Conservation (phyloP, 2,888 invertebrate genomes). For the Margaritifera margaritifera region DNA sequence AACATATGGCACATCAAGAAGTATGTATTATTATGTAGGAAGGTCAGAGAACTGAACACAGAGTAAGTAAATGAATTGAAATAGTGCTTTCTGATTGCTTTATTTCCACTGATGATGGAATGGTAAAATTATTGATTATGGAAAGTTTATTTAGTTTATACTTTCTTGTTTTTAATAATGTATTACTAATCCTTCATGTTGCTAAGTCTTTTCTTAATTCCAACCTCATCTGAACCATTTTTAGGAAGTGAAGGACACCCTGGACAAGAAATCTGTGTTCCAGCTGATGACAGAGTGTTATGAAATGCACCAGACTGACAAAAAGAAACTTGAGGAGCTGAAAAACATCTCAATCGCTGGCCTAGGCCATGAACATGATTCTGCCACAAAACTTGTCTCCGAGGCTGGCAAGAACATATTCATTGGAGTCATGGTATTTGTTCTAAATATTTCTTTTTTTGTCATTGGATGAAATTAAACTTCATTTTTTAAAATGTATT, state of each 20-base stretch:
- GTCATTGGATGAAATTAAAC: too few species aligned
- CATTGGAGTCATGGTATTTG: constrained; percentile 52
- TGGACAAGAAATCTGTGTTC: constrained; percentile 71
- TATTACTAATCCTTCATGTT: neutral
- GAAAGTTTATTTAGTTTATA: neutral
- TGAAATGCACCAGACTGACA: constrained; percentile 67
- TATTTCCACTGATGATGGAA: too few species aligned
- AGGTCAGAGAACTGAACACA: too few species aligned
- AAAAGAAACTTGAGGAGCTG: constrained; percentile 61
- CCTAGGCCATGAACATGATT: constrained; percentile 32
- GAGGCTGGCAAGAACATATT: constrained; percentile 50
- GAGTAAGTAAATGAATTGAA: too few species aligned
- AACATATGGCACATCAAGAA: too few species aligned
- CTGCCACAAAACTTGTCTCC: constrained; percentile 50
- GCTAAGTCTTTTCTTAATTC: neutral
- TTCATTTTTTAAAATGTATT: too few species aligned
- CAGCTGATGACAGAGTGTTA: constrained; percentile 70
- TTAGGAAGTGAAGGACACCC: constrained; percentile 72
- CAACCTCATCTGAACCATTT: neutral
- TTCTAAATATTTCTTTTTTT: too few species aligned
- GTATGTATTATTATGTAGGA: too few species aligned
- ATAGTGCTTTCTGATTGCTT: too few species aligned
- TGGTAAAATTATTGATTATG: neutral
- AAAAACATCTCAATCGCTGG: constrained; percentile 53
- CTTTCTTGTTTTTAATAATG: neutral